Conservation (phyloP, 2,888 invertebrate species). For the Serripes groenlandicus region DNA sequence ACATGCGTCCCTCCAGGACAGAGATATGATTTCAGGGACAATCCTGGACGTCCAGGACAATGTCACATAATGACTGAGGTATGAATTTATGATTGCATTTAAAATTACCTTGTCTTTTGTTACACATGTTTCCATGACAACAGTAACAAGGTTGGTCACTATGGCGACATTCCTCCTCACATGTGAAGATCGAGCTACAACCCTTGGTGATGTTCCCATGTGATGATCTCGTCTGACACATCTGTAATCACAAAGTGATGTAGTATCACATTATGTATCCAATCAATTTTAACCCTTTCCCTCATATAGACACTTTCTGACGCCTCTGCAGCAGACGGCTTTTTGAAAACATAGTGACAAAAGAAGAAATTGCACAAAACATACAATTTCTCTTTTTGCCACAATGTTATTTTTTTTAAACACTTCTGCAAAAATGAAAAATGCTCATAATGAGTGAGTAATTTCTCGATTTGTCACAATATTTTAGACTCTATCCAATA, state of each 20-base stretch:
- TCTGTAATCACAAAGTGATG: conserved; percentile 22
- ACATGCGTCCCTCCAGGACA: too few species aligned
- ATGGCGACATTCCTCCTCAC: conserved; percentile 50
- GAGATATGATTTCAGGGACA: too few species aligned
- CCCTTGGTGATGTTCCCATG: conserved; percentile 43
- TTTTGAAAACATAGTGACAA: not conserved
- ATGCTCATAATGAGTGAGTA: too few species aligned
- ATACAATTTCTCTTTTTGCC: not conserved
- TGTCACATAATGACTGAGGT: too few species aligned
- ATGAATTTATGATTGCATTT: too few species aligned
- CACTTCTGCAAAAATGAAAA: too few species aligned
- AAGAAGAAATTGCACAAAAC: not conserved
- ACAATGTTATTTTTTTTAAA: not conserved
- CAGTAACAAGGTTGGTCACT: conserved; percentile 49
- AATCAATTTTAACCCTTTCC: not conserved
- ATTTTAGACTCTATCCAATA: too few species aligned
- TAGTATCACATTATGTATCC: too few species aligned
- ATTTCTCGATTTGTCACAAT: too few species aligned
- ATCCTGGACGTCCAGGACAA: too few species aligned
- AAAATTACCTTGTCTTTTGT: conserved; percentile 34
- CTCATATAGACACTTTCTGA: not conserved
- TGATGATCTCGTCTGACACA: conserved; percentile 35
- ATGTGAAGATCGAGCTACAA: conserved; percentile 39
- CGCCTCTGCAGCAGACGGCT: not conserved
- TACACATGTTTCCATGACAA: conserved; percentile 55